Base-by-base conservation (phyloP, 2,113 vertebrate genomes). In the Quiscalus mexicanus region DNA sequence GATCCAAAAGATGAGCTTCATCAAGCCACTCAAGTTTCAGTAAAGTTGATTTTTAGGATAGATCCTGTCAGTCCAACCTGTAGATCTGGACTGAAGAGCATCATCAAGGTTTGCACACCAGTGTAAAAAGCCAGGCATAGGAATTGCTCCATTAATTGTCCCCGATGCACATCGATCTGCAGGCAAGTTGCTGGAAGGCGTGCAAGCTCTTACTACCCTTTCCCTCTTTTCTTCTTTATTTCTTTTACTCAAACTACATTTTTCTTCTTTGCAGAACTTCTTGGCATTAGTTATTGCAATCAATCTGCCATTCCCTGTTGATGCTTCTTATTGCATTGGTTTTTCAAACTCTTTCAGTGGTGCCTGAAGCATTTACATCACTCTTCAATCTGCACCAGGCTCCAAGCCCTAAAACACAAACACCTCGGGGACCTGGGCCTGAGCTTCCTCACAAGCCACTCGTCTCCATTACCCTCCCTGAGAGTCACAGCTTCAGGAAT, bases 191-290 rank as follows among this genome's bases (percentile, higher is more conserved):
- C 90, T 3, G 0, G 56, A 78, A 78, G 68, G 91, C 65, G 3
- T 82, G 80, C 76, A 78, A 87, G 58, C 68, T 86, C 68, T 69
- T 35, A 31, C 28, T 76, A 42, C 37, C 78, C 63, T 44, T 84
- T 27, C 33, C 10, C 2, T 70, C 69, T 44, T 81, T 69, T 89
- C 67, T 52, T 90, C 55, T 64, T 62, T 8, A 31, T 80, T 81
- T 84, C 68, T 89, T 87, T 64, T 13, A 52, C 41, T 84, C 80
- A 81, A 37, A 12, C 50, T 71, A 74, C 41, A 24, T 75, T 95
- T 84, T 56, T 89, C 62, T 89, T 80, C 86, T 81, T 89, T 75
- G 75, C 53, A 92, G 73, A 94, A 84, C 73, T 84, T 95, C 67
- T 52, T 92, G 77, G 56, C 45, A 60, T 76, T 84, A 64, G 76